Base-by-base conservation (phyloP, 2,888 invertebrate genomes). In the Rambutsinella grinnellia region DNA sequence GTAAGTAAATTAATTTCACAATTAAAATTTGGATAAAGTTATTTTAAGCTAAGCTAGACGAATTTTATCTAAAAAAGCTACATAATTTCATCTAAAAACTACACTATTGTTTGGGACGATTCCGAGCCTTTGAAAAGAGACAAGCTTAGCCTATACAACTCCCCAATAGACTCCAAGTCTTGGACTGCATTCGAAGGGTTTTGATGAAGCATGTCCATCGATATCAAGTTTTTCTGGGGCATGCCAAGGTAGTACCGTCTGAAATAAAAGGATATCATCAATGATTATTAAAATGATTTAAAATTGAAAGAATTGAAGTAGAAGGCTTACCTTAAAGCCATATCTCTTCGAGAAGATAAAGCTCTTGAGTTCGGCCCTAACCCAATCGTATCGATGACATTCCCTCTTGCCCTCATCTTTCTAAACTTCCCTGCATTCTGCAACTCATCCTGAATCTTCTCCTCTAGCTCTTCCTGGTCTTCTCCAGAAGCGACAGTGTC, bases 281-380 rank as follows among this genome's bases (percentile, higher is more conserved):
- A n/a, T n/a, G n/a, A n/a, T n/a, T n/a, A n/a, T n/a, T n/a, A n/a
- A n/a, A n/a, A n/a, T n/a, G n/a, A n/a, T n/a, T n/a, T n/a, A n/a
- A n/a, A n/a, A n/a, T n/a, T n/a, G n/a, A n/a, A n/a, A n/a, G n/a
- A n/a, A n/a, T n/a, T n/a, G n/a, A n/a, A n/a, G n/a, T n/a, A n/a
- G n/a, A n/a, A n/a, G n/a, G n/a, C 58, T 80, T 81, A 86, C 86
- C 86, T 84, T n/a, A 95, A 89, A 27, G 92, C 91, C 72, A 95
- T 87, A 86, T 95, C 95, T 63, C 92, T 89, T 19, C 94, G 89
- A 6, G 95, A 94, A 82, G 93, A 93, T 58, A 95, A 86, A 0
- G 94, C 95, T 17, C 93, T 89, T 27, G 93, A 91, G 84, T 91
- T 92, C 53, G 92, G 91, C 19, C 93, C 93, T 53, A 93, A 90